Percentiles rank a stretch among this genome's conserved stretches.
phyloP scores from a whole-genome alignment of 2,797 vertebrate genomes.

The Calcarius lapponicus region DNA sequence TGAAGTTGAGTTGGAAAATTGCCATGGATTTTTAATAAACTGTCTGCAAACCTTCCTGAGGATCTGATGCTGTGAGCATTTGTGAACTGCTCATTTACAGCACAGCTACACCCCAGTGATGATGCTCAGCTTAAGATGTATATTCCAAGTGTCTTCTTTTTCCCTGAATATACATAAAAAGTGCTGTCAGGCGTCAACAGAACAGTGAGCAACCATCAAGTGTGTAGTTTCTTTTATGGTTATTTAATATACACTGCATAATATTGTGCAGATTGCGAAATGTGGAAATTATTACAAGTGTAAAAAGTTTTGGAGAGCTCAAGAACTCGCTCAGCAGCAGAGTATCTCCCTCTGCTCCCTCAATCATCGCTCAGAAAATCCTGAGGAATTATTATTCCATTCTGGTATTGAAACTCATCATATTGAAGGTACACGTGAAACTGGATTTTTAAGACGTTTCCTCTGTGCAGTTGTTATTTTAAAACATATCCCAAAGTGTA shows the following conservation, averaged over 20 bases:
- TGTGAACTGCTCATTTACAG: neutral
- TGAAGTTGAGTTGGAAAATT: neutral
- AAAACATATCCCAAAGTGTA: slow-evolving; percentile 51
- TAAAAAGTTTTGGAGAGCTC: neutral
- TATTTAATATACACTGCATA: slow-evolving; percentile 15
- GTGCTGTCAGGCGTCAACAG: neutral
- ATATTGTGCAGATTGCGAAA: neutral
- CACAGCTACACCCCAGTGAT: neutral
- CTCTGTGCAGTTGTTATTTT: slow-evolving; percentile 53
- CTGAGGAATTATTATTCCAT: slow-evolving; percentile 20
- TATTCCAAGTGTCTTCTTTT: neutral
- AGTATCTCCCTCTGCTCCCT: neutral
- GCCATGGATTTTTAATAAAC: neutral
- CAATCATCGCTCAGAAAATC: neutral
- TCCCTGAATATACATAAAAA: neutral
- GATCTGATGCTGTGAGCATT: neutral
- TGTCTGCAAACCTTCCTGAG: neutral
- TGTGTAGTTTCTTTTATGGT: neutral
- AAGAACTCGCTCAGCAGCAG: neutral
- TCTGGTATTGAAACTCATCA: slow-evolving; percentile 33
- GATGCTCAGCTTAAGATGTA: neutral
- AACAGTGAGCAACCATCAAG: slow-evolving; percentile 21
- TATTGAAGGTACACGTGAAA: slow-evolving; percentile 39
- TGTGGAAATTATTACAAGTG: neutral
- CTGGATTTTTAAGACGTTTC: slow-evolving; percentile 36